A percentile compares a stretch with the other conserved stretches of the same genome.
Conservation (phyloP, 2,888 invertebrate genomes). For the Amiota mariae region DNA sequence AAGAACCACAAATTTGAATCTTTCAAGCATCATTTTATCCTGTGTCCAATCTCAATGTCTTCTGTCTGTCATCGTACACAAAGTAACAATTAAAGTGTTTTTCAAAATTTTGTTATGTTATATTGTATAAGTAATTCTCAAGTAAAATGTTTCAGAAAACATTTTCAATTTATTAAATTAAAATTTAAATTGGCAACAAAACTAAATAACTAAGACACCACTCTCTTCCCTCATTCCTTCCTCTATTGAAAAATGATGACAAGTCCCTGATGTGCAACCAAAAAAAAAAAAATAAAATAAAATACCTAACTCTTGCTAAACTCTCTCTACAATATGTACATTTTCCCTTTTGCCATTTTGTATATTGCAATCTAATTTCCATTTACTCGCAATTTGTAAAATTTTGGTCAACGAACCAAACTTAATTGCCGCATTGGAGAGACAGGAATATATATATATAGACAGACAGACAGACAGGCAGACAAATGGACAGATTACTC, state of each 20-base stretch:
- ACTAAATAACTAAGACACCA: background rate
- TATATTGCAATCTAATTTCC: constrained; percentile 13
- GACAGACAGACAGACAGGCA: no score
- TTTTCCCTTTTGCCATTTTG: background rate
- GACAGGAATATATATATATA: no score
- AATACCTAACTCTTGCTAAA: background rate
- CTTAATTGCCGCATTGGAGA: constrained; percentile 41
- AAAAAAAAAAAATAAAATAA: background rate
- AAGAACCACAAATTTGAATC: background rate
- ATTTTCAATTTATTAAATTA: constrained; percentile 59
- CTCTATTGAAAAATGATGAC: background rate
- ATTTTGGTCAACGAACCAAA: constrained; percentile 50
- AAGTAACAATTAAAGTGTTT: constrained; percentile 22
- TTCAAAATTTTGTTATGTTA: constrained; percentile 11
- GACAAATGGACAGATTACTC: constrained; percentile 18
- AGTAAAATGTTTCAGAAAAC: constrained; percentile 21
- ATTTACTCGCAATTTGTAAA: constrained; percentile 41
- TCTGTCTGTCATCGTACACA: background rate
- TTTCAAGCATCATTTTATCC: background rate
- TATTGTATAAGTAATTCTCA: no score
- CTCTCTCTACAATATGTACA: background rate
- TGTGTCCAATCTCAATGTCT: background rate
- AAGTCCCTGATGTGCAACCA: constrained; percentile 6
- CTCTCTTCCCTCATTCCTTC: no score
- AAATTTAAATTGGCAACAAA: constrained; percentile 52